Percentiles rank a stretch among this genome's conserved stretches.
These are phyloP conservation scores for Ptychodera flava DNA, from an alignment of 35 echinoderm and acorn worm genomes.

Conservation along the genomic window DNA sequence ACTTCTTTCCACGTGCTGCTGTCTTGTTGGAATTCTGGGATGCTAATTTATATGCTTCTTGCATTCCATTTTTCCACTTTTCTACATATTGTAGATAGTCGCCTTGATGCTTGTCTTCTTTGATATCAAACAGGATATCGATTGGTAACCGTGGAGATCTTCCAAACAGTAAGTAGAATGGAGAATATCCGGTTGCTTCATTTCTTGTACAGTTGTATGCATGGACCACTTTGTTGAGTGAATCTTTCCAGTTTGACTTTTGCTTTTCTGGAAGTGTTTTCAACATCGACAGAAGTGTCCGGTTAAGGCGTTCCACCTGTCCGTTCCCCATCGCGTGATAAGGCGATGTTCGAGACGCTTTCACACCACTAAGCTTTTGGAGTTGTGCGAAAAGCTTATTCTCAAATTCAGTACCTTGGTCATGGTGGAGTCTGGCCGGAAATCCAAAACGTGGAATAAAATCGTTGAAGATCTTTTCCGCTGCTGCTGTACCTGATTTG, in stretches of 20 bases:
- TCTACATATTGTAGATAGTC: conserved; percentile 32
- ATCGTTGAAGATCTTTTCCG: conserved; percentile 27
- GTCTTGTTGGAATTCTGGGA: too few species aligned
- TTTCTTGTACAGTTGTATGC: conserved; percentile 67
- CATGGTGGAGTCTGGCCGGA: conserved; percentile 32
- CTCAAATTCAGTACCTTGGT: conserved; percentile 49
- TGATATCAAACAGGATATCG: conserved; percentile 55
- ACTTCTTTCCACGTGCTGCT: too few species aligned
- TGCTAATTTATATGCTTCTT: conserved; percentile 43
- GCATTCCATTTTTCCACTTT: conserved; percentile 44
- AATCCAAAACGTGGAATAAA: conserved; percentile 36
- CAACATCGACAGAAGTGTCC: conserved; percentile 33
- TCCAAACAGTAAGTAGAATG: conserved; percentile 62
- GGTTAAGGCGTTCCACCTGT: conserved; percentile 39
- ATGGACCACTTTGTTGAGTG: conserved; percentile 54
- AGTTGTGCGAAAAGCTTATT: conserved; percentile 22
- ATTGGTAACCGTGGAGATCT: conserved; percentile 47
- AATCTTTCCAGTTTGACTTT: conserved; percentile 37
- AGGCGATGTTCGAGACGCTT: conserved; percentile 51
- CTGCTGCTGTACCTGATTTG: conserved; percentile 29
- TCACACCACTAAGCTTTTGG: conserved; percentile 15
- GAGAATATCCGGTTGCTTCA: conserved; percentile 57
- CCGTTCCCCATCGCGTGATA: conserved; percentile 57
- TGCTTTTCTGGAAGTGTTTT: conserved; percentile 36
- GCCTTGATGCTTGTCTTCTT: neutral